Conservation (phyloP, 2,113 vertebrate genomes). For the Pelobates fuscus region DNA sequence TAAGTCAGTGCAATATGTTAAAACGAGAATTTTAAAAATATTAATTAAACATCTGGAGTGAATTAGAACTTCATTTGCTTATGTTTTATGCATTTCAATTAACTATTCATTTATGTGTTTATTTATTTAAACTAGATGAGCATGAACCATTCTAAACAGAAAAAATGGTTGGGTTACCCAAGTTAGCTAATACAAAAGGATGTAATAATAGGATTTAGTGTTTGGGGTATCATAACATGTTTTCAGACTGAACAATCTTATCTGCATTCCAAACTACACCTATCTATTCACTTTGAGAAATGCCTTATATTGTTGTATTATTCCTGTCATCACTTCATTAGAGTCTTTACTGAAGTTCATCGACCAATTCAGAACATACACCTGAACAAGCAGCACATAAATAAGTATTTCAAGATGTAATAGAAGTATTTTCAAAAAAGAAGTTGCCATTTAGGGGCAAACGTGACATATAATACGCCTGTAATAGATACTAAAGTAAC, state of each 20-base stretch:
- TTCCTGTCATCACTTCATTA: conserved; percentile 73
- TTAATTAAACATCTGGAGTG: too few species aligned
- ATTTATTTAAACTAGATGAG: too few species aligned
- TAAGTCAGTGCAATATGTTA: too few species aligned
- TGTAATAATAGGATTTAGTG: conserved; percentile 30
- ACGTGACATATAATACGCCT: conserved; percentile 60
- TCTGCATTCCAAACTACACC: conserved; percentile 61
- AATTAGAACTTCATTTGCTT: too few species aligned
- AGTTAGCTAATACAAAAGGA: neutral
- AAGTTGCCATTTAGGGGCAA: conserved; percentile 64
- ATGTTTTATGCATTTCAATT: too few species aligned
- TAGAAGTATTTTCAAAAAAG: conserved; percentile 63
- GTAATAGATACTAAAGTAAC: conserved; percentile 61
- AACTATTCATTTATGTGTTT: too few species aligned
- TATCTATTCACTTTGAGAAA: conserved; percentile 28
- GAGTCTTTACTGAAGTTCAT: conserved; percentile 53
- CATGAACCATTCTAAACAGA: too few species aligned
- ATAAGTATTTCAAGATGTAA: conserved; percentile 64
- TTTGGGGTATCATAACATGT: conserved; percentile 50
- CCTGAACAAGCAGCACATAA: conserved; percentile 72
- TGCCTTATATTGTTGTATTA: conserved; percentile 60
- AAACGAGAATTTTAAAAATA: too few species aligned
- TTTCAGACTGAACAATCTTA: conserved; percentile 53
- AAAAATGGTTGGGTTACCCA: neutral
- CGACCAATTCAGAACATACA: conserved; percentile 64